Evolutionary conservation across 2,113 vertebrate species (phyloP), one percentile per base, ranked within the genome.

Genomic region (Eulacestoma nigropectus): DNA sequence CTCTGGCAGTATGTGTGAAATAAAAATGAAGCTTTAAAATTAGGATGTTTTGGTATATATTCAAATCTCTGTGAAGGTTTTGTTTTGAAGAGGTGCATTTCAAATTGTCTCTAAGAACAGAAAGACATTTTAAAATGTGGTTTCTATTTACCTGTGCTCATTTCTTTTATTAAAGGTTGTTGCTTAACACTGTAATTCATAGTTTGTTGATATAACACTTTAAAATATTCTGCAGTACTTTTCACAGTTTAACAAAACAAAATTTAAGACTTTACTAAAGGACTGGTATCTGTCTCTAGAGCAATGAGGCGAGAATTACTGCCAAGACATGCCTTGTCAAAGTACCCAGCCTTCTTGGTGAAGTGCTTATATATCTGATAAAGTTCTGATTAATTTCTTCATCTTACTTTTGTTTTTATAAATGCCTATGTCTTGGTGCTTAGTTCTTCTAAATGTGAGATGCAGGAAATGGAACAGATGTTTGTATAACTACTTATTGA

Each of bases 381-480:
- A 95, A 96, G 85, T 97, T 96, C 49, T 69, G 79, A 93, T 44
- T 78, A 2, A 3, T 93, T 94, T 94, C 59, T 93, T 87, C 37
- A 30, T 57, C 30, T 44, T 90, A 93, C 91, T 98, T 97, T 97
- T 95, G 94, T 95, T 96, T 93, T 97, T 96, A 89, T 93, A 96
- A 97, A 96, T 96, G 55, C 93, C 87, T 95, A 63, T 82, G 90
- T 70, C 64, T 94, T 93, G 78, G 92, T 96, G 94, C 95, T 97
- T 95, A 96, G 93, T 95, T 95, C 96, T 96, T 97, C 96, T 95
- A 96, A 97, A 95, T 93, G 92, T 19, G 87, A 96, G 94, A 92
- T 60, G 95, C 89, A 94, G 88, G 84, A 94, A 97, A 70, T 74
- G 25, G 94, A 98, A 95, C 97, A 98, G 97, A 96, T 98, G 97